Conservation (phyloP, 2,113 vertebrate genomes). For the Emberiza fucata region DNA sequence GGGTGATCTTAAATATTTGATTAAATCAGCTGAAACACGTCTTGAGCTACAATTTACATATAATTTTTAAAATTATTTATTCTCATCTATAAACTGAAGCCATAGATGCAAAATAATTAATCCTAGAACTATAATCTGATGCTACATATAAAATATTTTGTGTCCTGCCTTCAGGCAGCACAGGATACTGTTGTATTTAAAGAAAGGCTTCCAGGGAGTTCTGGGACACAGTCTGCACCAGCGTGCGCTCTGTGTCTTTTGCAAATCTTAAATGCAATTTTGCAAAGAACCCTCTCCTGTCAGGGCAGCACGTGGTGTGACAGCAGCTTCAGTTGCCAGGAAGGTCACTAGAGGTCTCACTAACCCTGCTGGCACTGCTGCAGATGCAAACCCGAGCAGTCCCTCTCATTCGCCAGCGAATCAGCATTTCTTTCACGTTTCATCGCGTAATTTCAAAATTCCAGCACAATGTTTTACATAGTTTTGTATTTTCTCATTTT, state of each 20-base stretch:
- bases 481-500: neutral
- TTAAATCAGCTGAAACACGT: neutral
- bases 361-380: neutral
- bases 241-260: neutral
- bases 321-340: neutral
- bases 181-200: neutral
- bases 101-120: neutral
- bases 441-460: neutral
- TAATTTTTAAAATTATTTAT: neutral
- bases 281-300: neutral
- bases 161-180: neutral
- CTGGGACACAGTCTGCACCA: neutral
- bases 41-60: neutral
- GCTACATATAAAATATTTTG: rapidly evolving
- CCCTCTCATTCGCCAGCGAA: neutral
- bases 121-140: neutral
- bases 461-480: neutral
- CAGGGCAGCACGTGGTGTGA: neutral
- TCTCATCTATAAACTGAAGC: neutral
- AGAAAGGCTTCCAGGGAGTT: neutral
- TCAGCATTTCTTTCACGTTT: neutral
- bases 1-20: neutral
- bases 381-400: rapidly evolving
- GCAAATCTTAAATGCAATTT: neutral
- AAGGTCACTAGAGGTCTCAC: constrained; percentile 43